Base-by-base conservation (phyloP, 2,797 vertebrate species). In the Poeciliopsis turneri region DNA sequence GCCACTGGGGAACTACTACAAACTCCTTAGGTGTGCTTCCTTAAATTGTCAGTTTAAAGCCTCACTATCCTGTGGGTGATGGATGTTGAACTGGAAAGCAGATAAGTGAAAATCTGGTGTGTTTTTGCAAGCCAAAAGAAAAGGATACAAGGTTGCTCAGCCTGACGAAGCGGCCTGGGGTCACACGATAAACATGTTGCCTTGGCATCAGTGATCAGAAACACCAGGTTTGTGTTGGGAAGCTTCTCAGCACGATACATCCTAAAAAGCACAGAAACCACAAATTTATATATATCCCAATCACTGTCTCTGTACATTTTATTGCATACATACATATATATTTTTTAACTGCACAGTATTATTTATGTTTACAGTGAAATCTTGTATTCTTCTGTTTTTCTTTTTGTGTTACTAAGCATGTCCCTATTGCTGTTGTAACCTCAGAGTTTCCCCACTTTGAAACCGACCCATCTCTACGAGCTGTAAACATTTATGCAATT, bases 121-220 rank as follows among this genome's bases (percentile, higher is more conserved):
- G 51, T 46, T 82, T 88, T 91, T 74, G 85, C 72, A 51, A 82
- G 80, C 41, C 47, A 36, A 86, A 93, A 83, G 81, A 88, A 70
- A 97, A 99, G 97, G 98, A 99, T 99, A 99, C 98, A 99, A 51
- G 97, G 97, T 92, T 99, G 98, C 81, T 99, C 98, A 0, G 98
- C 98, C 92, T 99, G 98, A 90, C 97, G 96, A 66, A 99, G 95
- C 0, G 97, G 96, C 74, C 96, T 96, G 43, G 97, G 95, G 92
- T 99, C 97, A 87, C 98, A 99, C 2, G 96, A 96, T 78, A 96
- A 96, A 91, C 98, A 99, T 2, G 97, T 97, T 23, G 94, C 95
- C 90, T 96, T 97, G 90, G 97, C 98, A 88, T 99, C 98, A 20
- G 97, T 97, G 92, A 99, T 98, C 88, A 99, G 96, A 94, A 99